Percentiles rank a stretch among this genome's conserved stretches.
Conservation (phyloP, 2,797 vertebrate species). For the Salarias fasciatus region DNA sequence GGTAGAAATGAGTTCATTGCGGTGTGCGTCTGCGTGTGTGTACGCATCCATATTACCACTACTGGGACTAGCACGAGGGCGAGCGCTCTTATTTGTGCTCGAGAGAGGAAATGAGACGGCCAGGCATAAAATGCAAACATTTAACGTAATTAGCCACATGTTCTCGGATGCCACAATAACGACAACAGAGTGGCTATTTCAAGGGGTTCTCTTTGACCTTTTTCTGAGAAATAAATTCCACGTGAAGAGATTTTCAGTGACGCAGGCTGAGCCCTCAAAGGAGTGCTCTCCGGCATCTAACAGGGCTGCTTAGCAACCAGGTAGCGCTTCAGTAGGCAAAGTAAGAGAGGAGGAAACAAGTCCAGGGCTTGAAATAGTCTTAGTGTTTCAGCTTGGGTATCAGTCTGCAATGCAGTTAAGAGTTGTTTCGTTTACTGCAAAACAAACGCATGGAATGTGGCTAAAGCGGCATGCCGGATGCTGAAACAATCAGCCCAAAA, state of each 20-base stretch:
- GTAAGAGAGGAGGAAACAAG: conserved; percentile 16
- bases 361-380: conserved; percentile 28
- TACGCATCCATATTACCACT: conserved; percentile 21
- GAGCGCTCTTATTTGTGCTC: conserved; percentile 1
- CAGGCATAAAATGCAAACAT: neutral
- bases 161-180: conserved; percentile 4
- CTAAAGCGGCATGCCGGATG: too few relatives aligned
- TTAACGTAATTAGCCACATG: neutral
- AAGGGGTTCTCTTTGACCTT: conserved; percentile 51
- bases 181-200: conserved; percentile 26
- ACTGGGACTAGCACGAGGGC: conserved; percentile 2
- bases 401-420: neutral
- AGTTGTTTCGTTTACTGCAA: too few relatives aligned
- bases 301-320: conserved; percentile 75
- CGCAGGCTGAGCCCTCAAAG: conserved; percentile 41
- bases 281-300: conserved; percentile 37
- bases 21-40: neutral
- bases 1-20: conserved; percentile 23
- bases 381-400: conserved; percentile 1
- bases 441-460: too few relatives aligned
- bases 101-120: neutral
- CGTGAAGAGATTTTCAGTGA: conserved; percentile 32
- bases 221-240: conserved; percentile 49
- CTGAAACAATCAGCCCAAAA: too few relatives aligned
- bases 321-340: conserved; percentile 43